These are phyloP conservation scores for Nymphicus hollandicus DNA, from an alignment of 2,113 vertebrate genomes.

Conservation along the genomic window DNA sequence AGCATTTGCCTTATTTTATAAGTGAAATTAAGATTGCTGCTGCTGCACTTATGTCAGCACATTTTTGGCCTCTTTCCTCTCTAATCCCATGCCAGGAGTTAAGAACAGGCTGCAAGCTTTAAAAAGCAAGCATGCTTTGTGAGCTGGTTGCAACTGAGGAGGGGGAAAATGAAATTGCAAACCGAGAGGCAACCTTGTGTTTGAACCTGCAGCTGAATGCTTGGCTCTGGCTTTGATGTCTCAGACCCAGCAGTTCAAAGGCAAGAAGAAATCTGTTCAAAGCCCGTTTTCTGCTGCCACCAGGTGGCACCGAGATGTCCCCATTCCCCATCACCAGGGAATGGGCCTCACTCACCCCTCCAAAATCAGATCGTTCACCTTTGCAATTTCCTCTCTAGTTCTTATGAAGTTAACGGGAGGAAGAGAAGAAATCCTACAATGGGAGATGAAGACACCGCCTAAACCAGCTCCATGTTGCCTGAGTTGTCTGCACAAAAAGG, in stretches of 20 bases:
- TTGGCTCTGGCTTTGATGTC: neutral
- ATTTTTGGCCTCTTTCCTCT: neutral
- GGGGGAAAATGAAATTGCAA: too few relatives aligned
- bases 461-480: neutral
- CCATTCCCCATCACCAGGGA: neutral
- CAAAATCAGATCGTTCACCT: neutral
- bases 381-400: neutral
- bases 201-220: neutral
- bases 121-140: neutral
- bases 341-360: neutral
- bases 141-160: neutral
- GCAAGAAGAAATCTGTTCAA: neutral
- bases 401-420: neutral
- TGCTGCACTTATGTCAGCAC: neutral
- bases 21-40: neutral
- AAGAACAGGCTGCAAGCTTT: neutral
- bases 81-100: neutral
- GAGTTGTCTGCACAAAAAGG: neutral
- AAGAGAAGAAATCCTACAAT: neutral
- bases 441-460: neutral
- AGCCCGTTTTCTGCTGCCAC: constrained; percentile 38
- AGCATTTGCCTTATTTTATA: neutral
- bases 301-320: constrained; percentile 64
- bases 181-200: neutral
- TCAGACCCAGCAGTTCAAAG: neutral